A percentile compares a stretch with the other conserved stretches of the same genome.
These are phyloP conservation scores for Callaeas wilsoni DNA, from an alignment of 2,113 vertebrate species.

Conservation along the genomic window DNA sequence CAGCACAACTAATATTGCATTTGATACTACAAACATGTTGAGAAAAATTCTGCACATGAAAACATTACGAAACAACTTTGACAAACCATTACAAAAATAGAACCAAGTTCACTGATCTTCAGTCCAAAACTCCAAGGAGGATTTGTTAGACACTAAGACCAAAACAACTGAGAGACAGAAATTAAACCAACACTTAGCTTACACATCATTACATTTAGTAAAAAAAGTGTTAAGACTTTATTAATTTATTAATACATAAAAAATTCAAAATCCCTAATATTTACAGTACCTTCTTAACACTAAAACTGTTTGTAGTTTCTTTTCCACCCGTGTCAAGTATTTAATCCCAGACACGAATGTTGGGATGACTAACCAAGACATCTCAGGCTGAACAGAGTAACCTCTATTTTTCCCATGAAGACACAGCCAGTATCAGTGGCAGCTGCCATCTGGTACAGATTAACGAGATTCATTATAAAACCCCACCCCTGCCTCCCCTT, in stretches of 20 bases:
- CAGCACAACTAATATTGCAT: neutral
- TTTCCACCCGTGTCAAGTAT: neutral
- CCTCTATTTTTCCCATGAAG: neutral
- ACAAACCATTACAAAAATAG: neutral
- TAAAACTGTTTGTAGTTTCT: neutral
- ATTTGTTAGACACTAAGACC: neutral
- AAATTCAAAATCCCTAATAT: neutral
- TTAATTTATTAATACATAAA: neutral
- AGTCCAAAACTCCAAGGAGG: neutral
- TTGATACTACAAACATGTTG: neutral
- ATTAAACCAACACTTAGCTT: neutral
- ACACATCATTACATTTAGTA: neutral
- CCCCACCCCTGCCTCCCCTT: fast-evolving
- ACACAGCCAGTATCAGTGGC: neutral
- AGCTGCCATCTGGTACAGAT: neutral
- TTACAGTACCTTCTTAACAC: neutral
- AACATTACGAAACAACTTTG: neutral
- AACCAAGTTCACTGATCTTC: neutral
- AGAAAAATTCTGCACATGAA: neutral
- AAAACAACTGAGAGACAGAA: neutral
- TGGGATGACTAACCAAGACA: neutral
- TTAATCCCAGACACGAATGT: neutral
- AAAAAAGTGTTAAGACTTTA: neutral
- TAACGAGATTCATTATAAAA: neutral
- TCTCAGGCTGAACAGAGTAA: neutral